These are phyloP conservation scores for Cinclus cinclus DNA, from an alignment of 2,113 vertebrate genomes.

Conservation along the genomic window DNA sequence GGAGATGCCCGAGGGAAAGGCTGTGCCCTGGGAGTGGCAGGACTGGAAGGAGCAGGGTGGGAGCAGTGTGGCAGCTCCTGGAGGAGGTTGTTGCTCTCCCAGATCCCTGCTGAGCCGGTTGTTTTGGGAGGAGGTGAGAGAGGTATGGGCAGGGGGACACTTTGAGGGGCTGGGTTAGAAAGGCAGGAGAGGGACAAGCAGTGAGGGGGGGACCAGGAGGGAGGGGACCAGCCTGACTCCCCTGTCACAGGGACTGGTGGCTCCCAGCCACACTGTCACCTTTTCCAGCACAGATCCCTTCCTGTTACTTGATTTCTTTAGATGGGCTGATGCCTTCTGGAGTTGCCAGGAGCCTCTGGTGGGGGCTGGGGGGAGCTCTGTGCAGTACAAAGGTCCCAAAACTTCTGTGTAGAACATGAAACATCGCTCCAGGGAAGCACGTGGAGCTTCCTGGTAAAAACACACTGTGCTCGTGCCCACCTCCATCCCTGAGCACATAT, in stretches of 20 bases:
- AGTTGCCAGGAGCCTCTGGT: rapidly evolving
- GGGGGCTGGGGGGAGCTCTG: rapidly evolving
- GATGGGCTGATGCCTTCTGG: not conserved
- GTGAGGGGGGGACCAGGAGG: not conserved
- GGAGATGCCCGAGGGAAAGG: not conserved
- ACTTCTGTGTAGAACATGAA: not conserved
- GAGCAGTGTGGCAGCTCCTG: rapidly evolving
- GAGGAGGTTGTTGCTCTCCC: not conserved
- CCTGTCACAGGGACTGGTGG: not conserved
- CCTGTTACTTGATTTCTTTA: not conserved
- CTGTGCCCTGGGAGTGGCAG: not conserved
- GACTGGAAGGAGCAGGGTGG: not conserved
- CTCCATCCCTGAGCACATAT: rapidly evolving
- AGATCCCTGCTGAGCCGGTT: rapidly evolving
- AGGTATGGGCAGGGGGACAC: not conserved
- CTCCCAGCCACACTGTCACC: not conserved
- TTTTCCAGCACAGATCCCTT: not conserved
- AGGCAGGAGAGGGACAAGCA: not conserved
- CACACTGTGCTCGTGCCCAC: rapidly evolving
- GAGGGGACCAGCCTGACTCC: not conserved
- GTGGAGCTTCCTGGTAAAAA: not conserved
- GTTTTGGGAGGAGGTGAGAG: rapidly evolving
- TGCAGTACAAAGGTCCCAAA: rapidly evolving
- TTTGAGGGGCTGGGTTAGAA: not conserved
- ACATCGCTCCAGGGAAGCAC: rapidly evolving